Evolutionary conservation across 2,113 vertebrate species (phyloP).

Genomic region (Sclerurus mexicanus): DNA sequence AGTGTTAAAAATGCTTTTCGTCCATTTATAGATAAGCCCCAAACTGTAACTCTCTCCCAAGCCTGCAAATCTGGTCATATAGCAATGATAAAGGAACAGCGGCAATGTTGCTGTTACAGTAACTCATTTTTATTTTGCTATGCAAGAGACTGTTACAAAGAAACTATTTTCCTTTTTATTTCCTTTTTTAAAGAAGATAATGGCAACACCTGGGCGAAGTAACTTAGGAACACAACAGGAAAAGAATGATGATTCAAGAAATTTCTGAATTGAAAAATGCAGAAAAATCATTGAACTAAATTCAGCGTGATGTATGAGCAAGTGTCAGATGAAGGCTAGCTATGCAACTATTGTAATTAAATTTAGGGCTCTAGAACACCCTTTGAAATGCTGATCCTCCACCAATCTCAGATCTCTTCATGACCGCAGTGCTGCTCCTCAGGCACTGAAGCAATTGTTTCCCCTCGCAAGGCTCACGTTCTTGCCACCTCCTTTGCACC

Average conservation of each 20-base stretch:
- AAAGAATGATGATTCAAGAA: background rate
- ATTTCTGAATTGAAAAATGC: background rate
- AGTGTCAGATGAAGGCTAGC: background rate
- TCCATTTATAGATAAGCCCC: background rate
- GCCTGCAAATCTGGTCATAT: background rate
- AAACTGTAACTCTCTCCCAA: background rate
- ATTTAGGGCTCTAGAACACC: background rate
- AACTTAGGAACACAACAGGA: background rate
- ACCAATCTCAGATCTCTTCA: background rate
- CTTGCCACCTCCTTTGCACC: background rate
- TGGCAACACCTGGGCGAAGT: background rate
- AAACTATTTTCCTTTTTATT: background rate
- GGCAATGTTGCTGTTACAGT: background rate
- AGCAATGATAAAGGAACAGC: background rate
- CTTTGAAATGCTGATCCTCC: background rate
- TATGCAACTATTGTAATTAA: background rate
- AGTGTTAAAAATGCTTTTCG: background rate
- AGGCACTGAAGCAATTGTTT: background rate
- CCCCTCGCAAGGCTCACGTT: background rate
- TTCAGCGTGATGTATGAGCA: background rate
- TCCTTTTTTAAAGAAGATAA: background rate
- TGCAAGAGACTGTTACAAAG: background rate
- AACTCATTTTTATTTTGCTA: background rate
- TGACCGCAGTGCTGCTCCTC: accelerated
- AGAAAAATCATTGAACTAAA: background rate